phyloP scores from a whole-genome alignment of 2,888 invertebrate species.

The Drosophila seclusa region DNA sequence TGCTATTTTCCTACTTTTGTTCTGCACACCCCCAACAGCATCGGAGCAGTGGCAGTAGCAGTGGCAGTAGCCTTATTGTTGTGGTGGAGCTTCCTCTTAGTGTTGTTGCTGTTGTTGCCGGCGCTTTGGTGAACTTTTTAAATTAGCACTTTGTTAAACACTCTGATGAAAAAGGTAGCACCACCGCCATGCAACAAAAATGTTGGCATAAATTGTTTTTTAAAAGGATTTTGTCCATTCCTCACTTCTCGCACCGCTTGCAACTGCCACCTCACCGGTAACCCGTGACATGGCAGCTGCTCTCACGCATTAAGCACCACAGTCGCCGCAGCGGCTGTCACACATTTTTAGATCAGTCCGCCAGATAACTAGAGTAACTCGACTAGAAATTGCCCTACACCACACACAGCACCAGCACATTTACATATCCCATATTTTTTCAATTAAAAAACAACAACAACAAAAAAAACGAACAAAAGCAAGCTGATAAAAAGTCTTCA shows the following conservation, averaged over 20 bases:
- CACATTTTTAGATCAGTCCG: constrained; percentile 63
- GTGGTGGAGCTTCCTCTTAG: constrained; percentile 45
- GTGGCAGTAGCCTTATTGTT: constrained; percentile 42
- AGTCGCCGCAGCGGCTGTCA: constrained; percentile 61
- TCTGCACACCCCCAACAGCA: constrained; percentile 39
- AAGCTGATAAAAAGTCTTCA: not conserved
- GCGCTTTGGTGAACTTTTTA: constrained; percentile 77
- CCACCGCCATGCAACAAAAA: constrained; percentile 37
- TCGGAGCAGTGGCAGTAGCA: constrained; percentile 17
- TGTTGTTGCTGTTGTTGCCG: constrained; percentile 40
- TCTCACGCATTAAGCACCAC: constrained; percentile 73
- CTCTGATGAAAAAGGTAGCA: constrained; percentile 76
- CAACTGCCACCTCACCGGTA: constrained; percentile 32
- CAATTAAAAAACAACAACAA: constrained; percentile 5
- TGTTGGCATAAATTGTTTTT: constrained; percentile 77
- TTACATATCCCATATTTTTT: constrained; percentile 6
- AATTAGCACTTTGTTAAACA: constrained; percentile 84
- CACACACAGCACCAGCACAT: not conserved
- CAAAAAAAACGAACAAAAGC: not conserved
- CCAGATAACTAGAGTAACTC: constrained; percentile 8
- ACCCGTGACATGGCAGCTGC: constrained; percentile 75
- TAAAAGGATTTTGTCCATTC: constrained; percentile 78
- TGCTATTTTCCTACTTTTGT: constrained; percentile 83
- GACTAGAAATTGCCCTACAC: constrained; percentile 40
- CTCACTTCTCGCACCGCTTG: constrained; percentile 10